phyloP scores from a whole-genome alignment of 2,888 invertebrate genomes.

The Hedychridium roseum region DNA sequence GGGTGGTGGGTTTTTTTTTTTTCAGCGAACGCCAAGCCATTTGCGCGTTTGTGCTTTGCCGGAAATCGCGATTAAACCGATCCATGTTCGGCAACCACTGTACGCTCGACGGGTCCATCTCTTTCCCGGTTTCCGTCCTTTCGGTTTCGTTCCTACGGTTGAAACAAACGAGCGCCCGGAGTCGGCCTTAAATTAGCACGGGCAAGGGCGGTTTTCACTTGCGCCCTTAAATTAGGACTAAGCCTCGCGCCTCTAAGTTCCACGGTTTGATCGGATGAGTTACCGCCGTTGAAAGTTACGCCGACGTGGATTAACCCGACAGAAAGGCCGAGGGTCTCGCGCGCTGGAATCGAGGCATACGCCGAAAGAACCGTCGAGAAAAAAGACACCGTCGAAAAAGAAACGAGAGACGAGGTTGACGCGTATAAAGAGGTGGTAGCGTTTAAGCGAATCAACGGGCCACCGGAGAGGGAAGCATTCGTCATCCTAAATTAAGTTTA shows the following conservation, averaged over 20 bases:
- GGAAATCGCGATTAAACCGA: constrained; percentile 51
- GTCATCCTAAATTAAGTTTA: no score
- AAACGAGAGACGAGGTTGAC: no score
- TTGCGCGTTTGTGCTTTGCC: constrained; percentile 29
- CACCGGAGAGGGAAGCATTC: not conserved
- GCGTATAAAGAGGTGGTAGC: not conserved
- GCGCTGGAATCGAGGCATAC: no score
- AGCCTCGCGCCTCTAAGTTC: constrained; percentile 55
- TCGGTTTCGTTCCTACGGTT: constrained; percentile 41
- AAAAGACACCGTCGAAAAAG: no score
- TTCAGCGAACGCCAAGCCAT: constrained; percentile 23
- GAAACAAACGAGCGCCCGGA: constrained; percentile 63
- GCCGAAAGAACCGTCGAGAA: no score
- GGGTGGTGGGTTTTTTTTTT: not conserved
- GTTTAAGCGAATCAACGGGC: not conserved
- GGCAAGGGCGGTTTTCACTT: constrained; percentile 62
- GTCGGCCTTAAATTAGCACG: constrained; percentile 62
- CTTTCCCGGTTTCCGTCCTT: constrained; percentile 14
- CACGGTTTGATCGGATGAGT: constrained; percentile 59
- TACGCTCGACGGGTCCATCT: constrained; percentile 13
- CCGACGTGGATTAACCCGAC: constrained; percentile 47
- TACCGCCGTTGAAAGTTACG: constrained; percentile 54
- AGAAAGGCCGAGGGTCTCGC: no score
- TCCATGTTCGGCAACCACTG: constrained; percentile 13
- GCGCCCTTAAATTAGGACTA: constrained; percentile 63